These are phyloP conservation scores for Popillia japonica DNA, from an alignment of 1,140 invertebrate species.

Conservation along the genomic window DNA sequence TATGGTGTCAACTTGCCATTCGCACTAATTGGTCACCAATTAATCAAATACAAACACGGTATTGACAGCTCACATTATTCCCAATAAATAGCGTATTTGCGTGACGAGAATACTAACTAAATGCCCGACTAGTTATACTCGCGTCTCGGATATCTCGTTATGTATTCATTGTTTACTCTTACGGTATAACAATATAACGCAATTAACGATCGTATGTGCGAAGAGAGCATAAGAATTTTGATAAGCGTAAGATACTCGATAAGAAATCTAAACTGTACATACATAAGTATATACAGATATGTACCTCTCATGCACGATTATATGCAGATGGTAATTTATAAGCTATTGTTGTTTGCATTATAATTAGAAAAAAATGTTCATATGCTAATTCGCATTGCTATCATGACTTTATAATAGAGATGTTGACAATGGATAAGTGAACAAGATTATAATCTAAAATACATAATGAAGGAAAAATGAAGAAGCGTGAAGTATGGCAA, in stretches of 20 bases:
- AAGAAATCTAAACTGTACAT: conserved; percentile 3
- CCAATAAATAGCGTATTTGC: background rate
- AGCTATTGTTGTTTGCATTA: conserved; percentile 26
- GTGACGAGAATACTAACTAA: conserved; percentile 13
- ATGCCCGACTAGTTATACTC: conserved; percentile 8
- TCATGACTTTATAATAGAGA: conserved; percentile 19
- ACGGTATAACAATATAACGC: conserved; percentile 27
- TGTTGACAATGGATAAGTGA: conserved; percentile 5
- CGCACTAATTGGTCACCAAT: conserved; percentile 13
- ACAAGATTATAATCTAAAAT: conserved; percentile 13
- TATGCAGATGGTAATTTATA: conserved; percentile 34
- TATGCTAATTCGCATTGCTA: conserved; percentile 11
- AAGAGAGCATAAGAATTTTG: conserved; percentile 1
- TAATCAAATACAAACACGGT: conserved; percentile 11
- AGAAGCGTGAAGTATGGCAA: background rate
- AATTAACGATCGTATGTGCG: conserved; percentile 19
- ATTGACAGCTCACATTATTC: conserved; percentile 18
- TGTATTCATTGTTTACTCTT: conserved; percentile 31
- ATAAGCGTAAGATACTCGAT: conserved; percentile 14
- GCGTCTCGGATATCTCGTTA: conserved; percentile 19
- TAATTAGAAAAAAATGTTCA: conserved; percentile 27
- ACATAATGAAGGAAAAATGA: conserved; percentile 24
- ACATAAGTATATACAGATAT: background rate
- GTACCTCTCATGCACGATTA: background rate
- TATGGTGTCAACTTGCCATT: conserved; percentile 10